Percentiles rank a stretch among this genome's conserved stretches.
phyloP scores from a whole-genome alignment of 2,113 vertebrate species.

The Todiramphus saurophagus region DNA sequence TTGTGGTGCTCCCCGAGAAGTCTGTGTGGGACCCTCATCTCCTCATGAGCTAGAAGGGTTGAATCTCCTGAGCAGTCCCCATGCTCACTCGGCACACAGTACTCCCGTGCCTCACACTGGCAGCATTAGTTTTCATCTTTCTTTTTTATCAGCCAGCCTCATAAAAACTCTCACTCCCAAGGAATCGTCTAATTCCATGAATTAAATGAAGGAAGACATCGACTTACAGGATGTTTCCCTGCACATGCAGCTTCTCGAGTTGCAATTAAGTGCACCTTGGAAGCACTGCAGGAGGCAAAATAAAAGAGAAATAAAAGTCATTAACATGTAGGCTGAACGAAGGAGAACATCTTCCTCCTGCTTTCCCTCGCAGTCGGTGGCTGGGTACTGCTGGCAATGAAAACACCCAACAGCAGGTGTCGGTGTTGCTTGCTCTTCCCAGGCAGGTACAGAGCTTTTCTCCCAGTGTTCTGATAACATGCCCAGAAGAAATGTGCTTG shows the following conservation, averaged over 20 bases:
- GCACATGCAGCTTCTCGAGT: not conserved
- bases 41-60: not conserved
- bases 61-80: not conserved
- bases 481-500: not conserved
- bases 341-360: not conserved
- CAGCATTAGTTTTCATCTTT: not conserved
- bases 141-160: not conserved
- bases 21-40: not conserved
- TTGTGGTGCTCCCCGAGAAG: not conserved
- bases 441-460: rapidly evolving
- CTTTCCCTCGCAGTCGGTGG: too few species aligned
- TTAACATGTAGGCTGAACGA: not conserved
- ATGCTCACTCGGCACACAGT: not conserved
- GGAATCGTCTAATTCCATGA: not conserved
- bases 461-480: not conserved
- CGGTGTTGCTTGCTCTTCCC: conserved; percentile 6
- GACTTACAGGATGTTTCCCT: not conserved
- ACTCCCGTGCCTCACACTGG: not conserved
- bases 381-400: not conserved
- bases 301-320: not conserved
- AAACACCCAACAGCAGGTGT: not conserved
- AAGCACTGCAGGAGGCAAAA: not conserved
- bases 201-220: not conserved
- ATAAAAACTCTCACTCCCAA: not conserved
- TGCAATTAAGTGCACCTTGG: not conserved